Percentiles rank a stretch among this genome's conserved stretches.
Conservation (phyloP, 1,140 invertebrate genomes). For the Sesamia nonagrioides region DNA sequence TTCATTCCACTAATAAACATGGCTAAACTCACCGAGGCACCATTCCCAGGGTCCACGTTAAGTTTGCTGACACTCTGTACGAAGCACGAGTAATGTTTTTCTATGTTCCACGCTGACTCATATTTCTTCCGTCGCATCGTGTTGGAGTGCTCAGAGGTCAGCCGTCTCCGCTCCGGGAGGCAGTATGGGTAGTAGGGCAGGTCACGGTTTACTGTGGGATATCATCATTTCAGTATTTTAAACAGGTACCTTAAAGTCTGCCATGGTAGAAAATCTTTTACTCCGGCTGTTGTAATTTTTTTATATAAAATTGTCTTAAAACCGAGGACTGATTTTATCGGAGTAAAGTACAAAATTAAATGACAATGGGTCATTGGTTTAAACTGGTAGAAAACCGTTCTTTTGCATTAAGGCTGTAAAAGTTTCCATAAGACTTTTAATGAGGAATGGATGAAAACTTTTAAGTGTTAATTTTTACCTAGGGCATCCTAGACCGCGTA, state of each 20-base stretch:
- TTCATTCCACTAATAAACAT: neutral
- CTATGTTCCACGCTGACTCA: conserved; percentile 92
- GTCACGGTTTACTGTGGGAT: conserved; percentile 67
- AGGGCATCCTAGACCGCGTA: no score
- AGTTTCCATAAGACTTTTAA: no score
- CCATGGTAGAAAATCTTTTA: no score
- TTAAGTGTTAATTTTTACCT: no score
- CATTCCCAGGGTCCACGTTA: conserved; percentile 91
- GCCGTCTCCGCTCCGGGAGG: conserved; percentile 70
- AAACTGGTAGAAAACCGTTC: no score
- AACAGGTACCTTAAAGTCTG: neutral
- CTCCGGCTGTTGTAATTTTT: no score
- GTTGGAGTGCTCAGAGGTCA: conserved; percentile 81
- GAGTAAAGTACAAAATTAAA: no score
- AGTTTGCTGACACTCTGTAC: conserved; percentile 92
- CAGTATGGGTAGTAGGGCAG: conserved; percentile 62
- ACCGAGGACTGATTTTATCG: no score
- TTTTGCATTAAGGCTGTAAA: no score
- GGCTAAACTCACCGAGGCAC: neutral
- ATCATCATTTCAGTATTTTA: neutral
- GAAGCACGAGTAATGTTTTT: conserved; percentile 91
- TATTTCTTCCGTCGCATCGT: conserved; percentile 86
- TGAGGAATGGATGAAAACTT: no score
- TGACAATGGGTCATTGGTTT: no score
- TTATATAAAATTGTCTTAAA: no score